Evolutionary conservation across 2,797 vertebrate species (phyloP).

Genomic region (Heteromormyrus szaboi): DNA sequence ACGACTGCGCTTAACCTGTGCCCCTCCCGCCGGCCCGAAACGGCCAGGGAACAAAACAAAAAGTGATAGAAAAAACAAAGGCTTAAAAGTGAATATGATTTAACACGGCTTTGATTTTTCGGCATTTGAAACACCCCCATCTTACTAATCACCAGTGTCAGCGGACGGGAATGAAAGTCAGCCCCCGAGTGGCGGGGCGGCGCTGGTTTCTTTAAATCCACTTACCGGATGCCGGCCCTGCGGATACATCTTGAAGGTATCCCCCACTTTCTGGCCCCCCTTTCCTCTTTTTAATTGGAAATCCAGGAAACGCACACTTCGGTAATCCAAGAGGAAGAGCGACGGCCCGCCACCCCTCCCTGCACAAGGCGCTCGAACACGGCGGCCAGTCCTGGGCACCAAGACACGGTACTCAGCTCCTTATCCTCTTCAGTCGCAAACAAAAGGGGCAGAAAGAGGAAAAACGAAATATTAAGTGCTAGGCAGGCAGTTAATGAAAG

Average conservation of each 20-base stretch:
- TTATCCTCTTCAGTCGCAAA: conserved; percentile 38
- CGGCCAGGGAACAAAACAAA: background rate
- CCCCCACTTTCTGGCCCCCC: conserved; percentile 15
- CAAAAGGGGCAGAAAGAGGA: conserved; percentile 43
- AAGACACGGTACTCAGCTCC: conserved; percentile 45
- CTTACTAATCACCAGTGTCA: background rate
- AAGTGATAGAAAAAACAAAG: background rate
- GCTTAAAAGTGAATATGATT: background rate
- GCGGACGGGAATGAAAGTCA: conserved; percentile 22
- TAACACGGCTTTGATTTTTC: background rate
- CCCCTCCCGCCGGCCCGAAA: background rate
- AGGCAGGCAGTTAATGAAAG: conserved; percentile 16
- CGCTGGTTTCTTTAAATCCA: conserved; percentile 30
- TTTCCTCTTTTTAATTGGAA: conserved; percentile 43
- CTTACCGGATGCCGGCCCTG: conserved; percentile 94
- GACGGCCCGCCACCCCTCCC: conserved; percentile 58
- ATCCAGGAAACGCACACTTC: conserved; percentile 49
- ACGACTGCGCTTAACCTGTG: background rate
- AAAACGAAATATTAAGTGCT: conserved; percentile 22
- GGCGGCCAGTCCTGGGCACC: conserved; percentile 50
- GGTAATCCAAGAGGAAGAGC: conserved; percentile 57
- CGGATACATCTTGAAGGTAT: conserved; percentile 78
- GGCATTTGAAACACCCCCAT: background rate
- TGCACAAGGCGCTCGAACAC: conserved; percentile 57
- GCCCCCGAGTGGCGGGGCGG: background rate